phyloP scores from a whole-genome alignment of 1,140 invertebrate genomes.

The Trichomalopsis sarcophagae region DNA sequence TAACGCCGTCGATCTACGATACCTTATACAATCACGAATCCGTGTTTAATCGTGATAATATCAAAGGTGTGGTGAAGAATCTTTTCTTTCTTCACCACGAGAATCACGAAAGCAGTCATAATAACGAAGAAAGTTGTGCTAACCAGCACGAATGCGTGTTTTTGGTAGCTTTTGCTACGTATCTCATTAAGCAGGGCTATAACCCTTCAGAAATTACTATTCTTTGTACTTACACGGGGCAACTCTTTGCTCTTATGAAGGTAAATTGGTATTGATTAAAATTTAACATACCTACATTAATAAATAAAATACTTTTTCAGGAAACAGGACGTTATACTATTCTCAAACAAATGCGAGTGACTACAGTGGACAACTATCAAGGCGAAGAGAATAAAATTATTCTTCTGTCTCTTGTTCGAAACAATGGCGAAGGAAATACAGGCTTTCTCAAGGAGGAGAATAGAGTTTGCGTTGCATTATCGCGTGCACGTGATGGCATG shows the following conservation, averaged over 20 bases:
- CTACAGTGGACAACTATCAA: constrained; percentile 88
- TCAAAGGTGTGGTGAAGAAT: constrained; percentile 20
- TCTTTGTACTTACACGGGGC: constrained; percentile 22
- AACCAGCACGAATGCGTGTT: constrained; percentile 20
- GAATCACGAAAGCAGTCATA: neutral
- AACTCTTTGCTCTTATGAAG: constrained; percentile 11
- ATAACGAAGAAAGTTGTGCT: constrained; percentile 8
- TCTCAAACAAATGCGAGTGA: constrained; percentile 76
- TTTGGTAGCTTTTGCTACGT: constrained; percentile 5
- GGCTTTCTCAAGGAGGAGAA: constrained; percentile 87
- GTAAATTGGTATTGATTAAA: neutral
- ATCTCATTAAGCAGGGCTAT: constrained; percentile 18
- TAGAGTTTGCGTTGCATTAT: constrained; percentile 80
- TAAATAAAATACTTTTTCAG: neutral
- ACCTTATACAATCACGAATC: constrained; percentile 22
- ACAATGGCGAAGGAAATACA: constrained; percentile 80
- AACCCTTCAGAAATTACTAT: constrained; percentile 10
- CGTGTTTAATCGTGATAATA: neutral
- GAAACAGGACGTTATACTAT: neutral
- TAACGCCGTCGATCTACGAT: constrained; percentile 18
- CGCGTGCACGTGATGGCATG: constrained; percentile 84
- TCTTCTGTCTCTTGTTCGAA: constrained; percentile 87
- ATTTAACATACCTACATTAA: neutral
- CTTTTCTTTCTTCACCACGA: constrained; percentile 17
- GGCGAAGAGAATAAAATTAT: constrained; percentile 92